Base-by-base conservation (phyloP, 2,113 vertebrate species). In the Oplegnathus fasciatus region DNA sequence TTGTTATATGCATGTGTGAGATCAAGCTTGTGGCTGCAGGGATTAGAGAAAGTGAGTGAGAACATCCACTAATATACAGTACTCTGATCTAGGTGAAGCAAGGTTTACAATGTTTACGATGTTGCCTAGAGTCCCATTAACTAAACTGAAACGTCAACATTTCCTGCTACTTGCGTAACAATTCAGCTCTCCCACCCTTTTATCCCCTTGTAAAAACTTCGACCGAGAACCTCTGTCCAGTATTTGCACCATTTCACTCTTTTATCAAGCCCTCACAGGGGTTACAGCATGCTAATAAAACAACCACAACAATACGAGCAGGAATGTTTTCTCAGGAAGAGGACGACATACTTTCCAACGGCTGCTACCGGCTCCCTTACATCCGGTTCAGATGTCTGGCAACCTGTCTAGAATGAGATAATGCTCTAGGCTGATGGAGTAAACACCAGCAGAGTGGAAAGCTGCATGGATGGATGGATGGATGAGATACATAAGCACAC, bases 241-340 rank as follows among this genome's bases (percentile, higher is more conserved):
- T 9, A 18, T 68, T 54, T 52, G 54, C 20, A 48, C 37, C 8
- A 17, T 34, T 84, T 70, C 10, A 55, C 9, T 78, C 46, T 44
- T 72, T 78, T 40, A 69, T 80, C 86, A 75, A 30, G n/a, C 40
- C 65, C 44, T 78, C n/a, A 55, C 75, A 40, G 83, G 46, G 69
- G 64, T 64, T 42, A 65, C 44, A 13, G 18, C 58, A 37, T 2
- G 30, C 32, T 48, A 74, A 78, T 82, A 89, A 87, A 90, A 91
- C 68, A 87, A 78, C 75, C 80, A 91, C 82, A 89, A 94, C 90
- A 91, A 93, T 91, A 79, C 81, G 72, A 72, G 71, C 15, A 70
- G 90, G 87, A 92, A 91, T 93, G 89, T 92, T 95, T 89, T 88
- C 50, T 48, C 87, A 94, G 94, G 94, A 96, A 93, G 88, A 83